phyloP scores from a whole-genome alignment of 2,797 vertebrate genomes.

The Halcyon chelicuti region DNA sequence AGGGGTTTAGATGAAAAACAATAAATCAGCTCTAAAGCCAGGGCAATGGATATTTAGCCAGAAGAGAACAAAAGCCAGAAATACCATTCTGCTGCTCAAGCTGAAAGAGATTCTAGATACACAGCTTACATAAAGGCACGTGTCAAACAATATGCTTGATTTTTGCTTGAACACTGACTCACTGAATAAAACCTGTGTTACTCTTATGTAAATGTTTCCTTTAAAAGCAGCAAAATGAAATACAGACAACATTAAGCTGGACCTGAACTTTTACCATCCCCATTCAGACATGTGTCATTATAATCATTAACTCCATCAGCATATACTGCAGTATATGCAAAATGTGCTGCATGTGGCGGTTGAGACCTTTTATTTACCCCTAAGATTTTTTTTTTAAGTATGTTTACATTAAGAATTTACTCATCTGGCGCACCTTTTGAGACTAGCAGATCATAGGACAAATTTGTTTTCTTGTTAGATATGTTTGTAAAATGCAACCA shows the following conservation, averaged over 20 bases:
- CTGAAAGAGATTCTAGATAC: slow-evolving; percentile 6
- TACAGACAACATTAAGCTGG: not conserved
- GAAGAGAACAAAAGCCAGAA: slow-evolving; percentile 23
- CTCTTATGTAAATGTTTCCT: not conserved
- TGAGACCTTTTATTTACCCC: not conserved
- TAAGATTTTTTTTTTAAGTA: not conserved
- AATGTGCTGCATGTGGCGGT: not conserved
- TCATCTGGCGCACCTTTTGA: not conserved
- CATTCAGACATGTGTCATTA: not conserved
- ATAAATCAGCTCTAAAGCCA: not conserved
- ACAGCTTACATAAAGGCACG: slow-evolving; percentile 42
- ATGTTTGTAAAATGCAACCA: not conserved
- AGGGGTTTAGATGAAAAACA: not conserved
- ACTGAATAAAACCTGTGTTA: not conserved
- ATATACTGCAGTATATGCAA: not conserved
- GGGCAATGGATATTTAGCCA: not conserved
- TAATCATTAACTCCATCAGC: not conserved
- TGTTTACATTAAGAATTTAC: not conserved
- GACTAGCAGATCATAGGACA: not conserved
- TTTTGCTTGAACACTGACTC: slow-evolving; percentile 29
- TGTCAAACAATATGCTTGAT: slow-evolving; percentile 28
- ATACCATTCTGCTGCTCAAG: not conserved
- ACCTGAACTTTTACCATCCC: not conserved
- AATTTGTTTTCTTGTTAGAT: not conserved
- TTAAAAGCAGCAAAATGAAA: slow-evolving; percentile 29